A percentile compares a stretch with the other conserved stretches of the same genome.
Conservation (phyloP, 2,888 invertebrate species). For the Lordiphosa fenestrarum region DNA sequence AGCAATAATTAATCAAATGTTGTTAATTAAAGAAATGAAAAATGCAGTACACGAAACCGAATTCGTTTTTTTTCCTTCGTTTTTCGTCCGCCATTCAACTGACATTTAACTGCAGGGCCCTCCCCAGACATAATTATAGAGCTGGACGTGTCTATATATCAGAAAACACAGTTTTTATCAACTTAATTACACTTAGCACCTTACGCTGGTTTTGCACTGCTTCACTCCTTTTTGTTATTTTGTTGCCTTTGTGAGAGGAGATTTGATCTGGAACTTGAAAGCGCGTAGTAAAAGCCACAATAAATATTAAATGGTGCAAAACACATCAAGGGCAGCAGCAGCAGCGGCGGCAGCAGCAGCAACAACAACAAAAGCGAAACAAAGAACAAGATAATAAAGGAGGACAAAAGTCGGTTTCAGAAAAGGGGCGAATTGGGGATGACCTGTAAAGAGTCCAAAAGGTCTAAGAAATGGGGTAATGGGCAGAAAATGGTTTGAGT, state of each 20-base stretch:
- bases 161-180: slow-evolving; percentile 56
- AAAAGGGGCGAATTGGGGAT: not conserved
- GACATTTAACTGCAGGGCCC: slow-evolving; percentile 3
- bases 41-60: slow-evolving; percentile 7
- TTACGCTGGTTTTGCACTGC: slow-evolving; percentile 25
- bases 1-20: slow-evolving; percentile 65
- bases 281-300: slow-evolving; percentile 48
- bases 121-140: slow-evolving; percentile 30
- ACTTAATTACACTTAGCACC: slow-evolving; percentile 64
- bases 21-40: slow-evolving; percentile 55
- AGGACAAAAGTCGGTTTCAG: slow-evolving; percentile 18
- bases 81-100: not conserved
- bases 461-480: no score
- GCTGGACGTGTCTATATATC: slow-evolving; percentile 33
- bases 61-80: not conserved
- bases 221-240: slow-evolving; percentile 1
- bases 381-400: slow-evolving; percentile 37
- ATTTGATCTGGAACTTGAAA: slow-evolving; percentile 52
- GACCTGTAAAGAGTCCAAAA: not conserved
- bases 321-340: slow-evolving; percentile 38
- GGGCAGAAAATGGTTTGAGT: no score
- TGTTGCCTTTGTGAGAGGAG: slow-evolving; percentile 8
- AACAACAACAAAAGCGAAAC: slow-evolving; percentile 21
- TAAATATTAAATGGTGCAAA: slow-evolving; percentile 53
- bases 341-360: not conserved